A percentile compares a stretch with the other conserved stretches of the same genome.
Evolutionary conservation across 1,140 invertebrate genomes (phyloP).

Genomic region (Philotrypesis tridentata): DNA sequence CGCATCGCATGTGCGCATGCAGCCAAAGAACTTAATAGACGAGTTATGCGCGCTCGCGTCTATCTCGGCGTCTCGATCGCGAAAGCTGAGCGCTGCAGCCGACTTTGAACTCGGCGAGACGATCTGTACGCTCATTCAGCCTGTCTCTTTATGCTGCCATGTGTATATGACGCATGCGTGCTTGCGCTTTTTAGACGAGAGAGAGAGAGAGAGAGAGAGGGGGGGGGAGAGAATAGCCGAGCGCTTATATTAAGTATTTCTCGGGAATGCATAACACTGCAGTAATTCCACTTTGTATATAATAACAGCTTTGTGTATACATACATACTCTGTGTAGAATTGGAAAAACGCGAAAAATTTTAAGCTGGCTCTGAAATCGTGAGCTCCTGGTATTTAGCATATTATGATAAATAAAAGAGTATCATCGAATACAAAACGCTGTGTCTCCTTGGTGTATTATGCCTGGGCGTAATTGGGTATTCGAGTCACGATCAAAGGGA

Average conservation of each 20-base stretch:
- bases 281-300: too few relatives aligned
- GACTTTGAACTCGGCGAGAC: slow-evolving; percentile 1
- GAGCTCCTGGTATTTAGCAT: too few relatives aligned
- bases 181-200: background rate
- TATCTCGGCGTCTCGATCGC: slow-evolving; percentile 38
- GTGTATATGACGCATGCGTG: too few relatives aligned
- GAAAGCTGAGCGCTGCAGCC: background rate
- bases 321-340: too few relatives aligned
- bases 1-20: background rate
- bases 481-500: background rate
- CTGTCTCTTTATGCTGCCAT: background rate
- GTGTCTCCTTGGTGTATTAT: background rate
- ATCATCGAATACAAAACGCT: too few relatives aligned
- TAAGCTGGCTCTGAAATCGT: too few relatives aligned
- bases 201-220: background rate
- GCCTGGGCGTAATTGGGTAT: background rate
- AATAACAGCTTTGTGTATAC: too few relatives aligned
- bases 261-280: too few relatives aligned
- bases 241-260: too few relatives aligned
- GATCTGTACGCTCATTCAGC: too few relatives aligned
- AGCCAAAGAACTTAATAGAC: slow-evolving; percentile 33
- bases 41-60: slow-evolving; percentile 21
- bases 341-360: too few relatives aligned
- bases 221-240: background rate
- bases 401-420: too few relatives aligned